Conservation (phyloP, 2,888 invertebrate species). For the Eristalis pertinax region DNA sequence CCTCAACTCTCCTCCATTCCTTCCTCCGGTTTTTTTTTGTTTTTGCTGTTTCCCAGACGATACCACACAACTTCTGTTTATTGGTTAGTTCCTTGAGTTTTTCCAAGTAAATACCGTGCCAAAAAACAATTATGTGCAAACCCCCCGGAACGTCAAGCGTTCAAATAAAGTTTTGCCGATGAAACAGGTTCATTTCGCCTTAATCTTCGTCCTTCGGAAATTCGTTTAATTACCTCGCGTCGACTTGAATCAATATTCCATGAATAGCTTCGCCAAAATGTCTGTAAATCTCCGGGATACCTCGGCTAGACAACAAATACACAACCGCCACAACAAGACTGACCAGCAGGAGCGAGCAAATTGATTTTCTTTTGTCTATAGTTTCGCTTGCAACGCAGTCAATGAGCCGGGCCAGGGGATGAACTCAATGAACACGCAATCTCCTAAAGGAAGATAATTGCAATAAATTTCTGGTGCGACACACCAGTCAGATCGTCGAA, state of each 20-base stretch:
- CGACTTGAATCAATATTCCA: conserved; percentile 49
- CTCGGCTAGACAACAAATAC: conserved; percentile 31
- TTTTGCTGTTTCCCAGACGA: conserved; percentile 1
- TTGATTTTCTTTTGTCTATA: conserved; percentile 43
- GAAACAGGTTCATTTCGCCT: conserved; percentile 2
- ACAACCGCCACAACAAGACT: neutral
- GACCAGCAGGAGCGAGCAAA: conserved; percentile 6
- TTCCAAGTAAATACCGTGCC: conserved; percentile 19
- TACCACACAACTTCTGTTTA: conserved; percentile 28
- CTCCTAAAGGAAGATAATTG: conserved; percentile 59
- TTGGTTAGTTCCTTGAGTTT: conserved; percentile 48
- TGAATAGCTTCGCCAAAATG: conserved; percentile 10
- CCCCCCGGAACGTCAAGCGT: conserved; percentile 2
- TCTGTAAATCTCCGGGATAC: conserved; percentile 35
- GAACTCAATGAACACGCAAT: conserved; percentile 53
- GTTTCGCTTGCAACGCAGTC: conserved; percentile 32
- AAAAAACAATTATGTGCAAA: conserved; percentile 21
- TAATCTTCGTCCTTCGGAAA: conserved; percentile 31
- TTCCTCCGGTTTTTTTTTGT: neutral
- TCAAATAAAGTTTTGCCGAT: conserved; percentile 33
- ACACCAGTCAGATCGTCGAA: neutral
- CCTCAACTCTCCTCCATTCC: neutral
- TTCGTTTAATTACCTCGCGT: conserved; percentile 50
- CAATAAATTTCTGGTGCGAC: conserved; percentile 54
- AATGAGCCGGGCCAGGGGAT: conserved; percentile 22